These are phyloP conservation scores for Lepidurus apus DNA, from an alignment of 1,140 invertebrate genomes.

Conservation along the genomic window DNA sequence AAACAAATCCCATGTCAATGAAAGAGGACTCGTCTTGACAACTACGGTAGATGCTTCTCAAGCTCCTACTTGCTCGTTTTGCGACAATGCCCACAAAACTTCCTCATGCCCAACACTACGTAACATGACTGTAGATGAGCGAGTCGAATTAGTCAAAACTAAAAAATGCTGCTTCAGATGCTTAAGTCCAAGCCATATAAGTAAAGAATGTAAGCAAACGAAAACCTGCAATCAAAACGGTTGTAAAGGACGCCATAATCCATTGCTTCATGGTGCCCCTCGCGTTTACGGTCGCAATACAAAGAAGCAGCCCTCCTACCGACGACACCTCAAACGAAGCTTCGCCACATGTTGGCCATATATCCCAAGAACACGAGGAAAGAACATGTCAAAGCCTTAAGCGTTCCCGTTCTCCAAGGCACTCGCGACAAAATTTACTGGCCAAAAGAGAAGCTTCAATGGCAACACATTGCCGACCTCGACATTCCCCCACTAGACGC, in stretches of 20 bases:
- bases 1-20: background rate
- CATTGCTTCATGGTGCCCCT: too few relatives aligned
- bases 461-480: slow-evolving; percentile 20
- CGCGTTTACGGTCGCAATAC: too few relatives aligned
- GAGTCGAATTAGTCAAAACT: background rate
- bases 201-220: too few relatives aligned
- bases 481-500: slow-evolving; percentile 7
- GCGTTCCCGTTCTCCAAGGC: too few relatives aligned
- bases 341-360: too few relatives aligned
- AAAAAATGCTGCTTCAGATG: background rate
- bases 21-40: background rate
- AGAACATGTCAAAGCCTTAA: too few relatives aligned
- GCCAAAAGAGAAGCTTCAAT: slow-evolving; percentile 23
- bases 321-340: too few relatives aligned
- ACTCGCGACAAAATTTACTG: background rate
- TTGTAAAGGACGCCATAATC: too few relatives aligned
- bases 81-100: background rate
- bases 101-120: background rate
- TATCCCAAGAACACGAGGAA: too few relatives aligned
- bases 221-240: too few relatives aligned
- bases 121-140: background rate
- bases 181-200: background rate
- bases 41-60: background rate
- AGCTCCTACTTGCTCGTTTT: background rate
- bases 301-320: too few relatives aligned